Evolutionary conservation across 2,888 invertebrate species (phyloP).

Genomic region (Villa cingulata): DNA sequence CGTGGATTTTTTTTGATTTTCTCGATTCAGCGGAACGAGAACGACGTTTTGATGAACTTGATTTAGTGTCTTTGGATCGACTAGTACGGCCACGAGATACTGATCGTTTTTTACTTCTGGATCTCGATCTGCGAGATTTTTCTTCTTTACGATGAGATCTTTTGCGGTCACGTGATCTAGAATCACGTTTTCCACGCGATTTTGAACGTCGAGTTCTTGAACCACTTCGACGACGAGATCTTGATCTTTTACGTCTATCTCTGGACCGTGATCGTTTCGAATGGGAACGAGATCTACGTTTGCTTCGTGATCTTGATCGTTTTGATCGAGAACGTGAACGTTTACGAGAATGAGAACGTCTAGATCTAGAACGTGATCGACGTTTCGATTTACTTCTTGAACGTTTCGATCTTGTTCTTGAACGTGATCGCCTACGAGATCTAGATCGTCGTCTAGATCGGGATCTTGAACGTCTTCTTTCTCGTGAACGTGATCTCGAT

Average conservation of each 20-base stretch:
- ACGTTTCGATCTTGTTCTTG: slow-evolving; percentile 14
- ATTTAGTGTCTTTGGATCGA: slow-evolving; percentile 31
- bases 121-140: slow-evolving; percentile 36
- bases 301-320: slow-evolving; percentile 41
- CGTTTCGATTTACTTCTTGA: slow-evolving; percentile 18
- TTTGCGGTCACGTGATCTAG: slow-evolving; percentile 45
- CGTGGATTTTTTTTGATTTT: slow-evolving; percentile 19
- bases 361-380: slow-evolving; percentile 42
- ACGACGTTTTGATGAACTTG: slow-evolving; percentile 24
- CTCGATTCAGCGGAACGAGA: slow-evolving; percentile 31
- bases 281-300: slow-evolving; percentile 32
- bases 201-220: slow-evolving; percentile 24
- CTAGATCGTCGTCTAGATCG: slow-evolving; percentile 46
- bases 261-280: slow-evolving; percentile 26
- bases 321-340: slow-evolving; percentile 30
- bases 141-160: slow-evolving; percentile 42
- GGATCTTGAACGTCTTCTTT: slow-evolving; percentile 41
- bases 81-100: slow-evolving; percentile 32
- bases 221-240: slow-evolving; percentile 30
- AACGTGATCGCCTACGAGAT: slow-evolving; percentile 45
- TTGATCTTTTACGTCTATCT: slow-evolving; percentile 19
- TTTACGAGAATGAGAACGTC: slow-evolving; percentile 30
- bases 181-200: slow-evolving; percentile 29
- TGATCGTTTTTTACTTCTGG: slow-evolving; percentile 34
- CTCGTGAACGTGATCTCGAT: slow-evolving; percentile 30